Percentiles rank a stretch among this genome's conserved stretches.
Evolutionary conservation across 2,113 vertebrate genomes (phyloP).

Genomic region (Apeltes quadracus): DNA sequence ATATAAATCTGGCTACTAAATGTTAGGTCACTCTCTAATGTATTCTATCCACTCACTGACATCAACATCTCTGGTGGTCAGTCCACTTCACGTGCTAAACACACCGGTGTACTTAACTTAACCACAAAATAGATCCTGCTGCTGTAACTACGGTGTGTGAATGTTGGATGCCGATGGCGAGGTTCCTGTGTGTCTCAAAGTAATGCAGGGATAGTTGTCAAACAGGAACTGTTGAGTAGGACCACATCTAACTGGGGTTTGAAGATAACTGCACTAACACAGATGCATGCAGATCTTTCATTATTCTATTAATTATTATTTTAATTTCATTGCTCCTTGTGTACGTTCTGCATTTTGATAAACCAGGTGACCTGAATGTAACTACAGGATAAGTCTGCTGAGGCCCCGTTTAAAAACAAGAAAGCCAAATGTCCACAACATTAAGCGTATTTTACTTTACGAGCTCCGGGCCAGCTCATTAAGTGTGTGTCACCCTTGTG

Average conservation of each 20-base stretch:
- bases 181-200: too few relatives aligned
- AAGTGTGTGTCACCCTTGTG: not conserved
- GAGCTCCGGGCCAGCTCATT: not conserved
- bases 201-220: not conserved
- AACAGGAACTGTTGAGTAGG: not conserved
- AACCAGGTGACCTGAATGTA: not conserved
- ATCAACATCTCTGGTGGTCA: too few relatives aligned
- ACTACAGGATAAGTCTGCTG: not conserved
- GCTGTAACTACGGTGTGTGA: too few relatives aligned
- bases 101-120: too few relatives aligned
- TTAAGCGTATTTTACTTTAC: not conserved
- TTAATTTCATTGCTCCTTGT: not conserved
- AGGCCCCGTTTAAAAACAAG: not conserved
- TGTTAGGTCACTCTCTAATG: too few relatives aligned
- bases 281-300: not conserved
- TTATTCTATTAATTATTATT: not conserved
- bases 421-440: not conserved
- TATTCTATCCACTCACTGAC: too few relatives aligned
- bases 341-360: not conserved
- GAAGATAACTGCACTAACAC: too few relatives aligned
- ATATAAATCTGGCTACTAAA: too few relatives aligned
- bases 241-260: too few relatives aligned
- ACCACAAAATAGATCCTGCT: too few relatives aligned
- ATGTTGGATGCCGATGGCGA: too few relatives aligned
- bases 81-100: too few relatives aligned